Base-by-base conservation (phyloP, 2,888 invertebrate species). In the Acronicta psi region DNA sequence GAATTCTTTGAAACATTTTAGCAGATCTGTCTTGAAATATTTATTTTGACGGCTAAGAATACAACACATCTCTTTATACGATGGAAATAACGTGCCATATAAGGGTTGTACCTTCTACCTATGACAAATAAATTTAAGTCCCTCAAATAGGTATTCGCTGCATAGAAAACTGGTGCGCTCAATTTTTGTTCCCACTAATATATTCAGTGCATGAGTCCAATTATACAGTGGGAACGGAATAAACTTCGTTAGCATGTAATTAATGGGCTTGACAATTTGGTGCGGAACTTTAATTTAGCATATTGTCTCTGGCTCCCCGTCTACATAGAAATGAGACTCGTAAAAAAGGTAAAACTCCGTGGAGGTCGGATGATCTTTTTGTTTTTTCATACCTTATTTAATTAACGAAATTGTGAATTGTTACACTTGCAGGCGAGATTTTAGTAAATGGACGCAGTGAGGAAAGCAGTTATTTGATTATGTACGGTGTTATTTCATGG, bases 211-310 rank as follows among this genome's bases (percentile, higher is more conserved):
- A 87, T 89, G 87, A 80, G 82, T 83, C 82, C 87, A 88, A 89
- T 90, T 77, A 86, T 84, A 79, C 84, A 84, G 84, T 82, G 85
- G 85, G 79, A 82, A 82, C 80, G 84, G 79, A 85, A 88, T 88
- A 86, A 87, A 91, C 86, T 90, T 88, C 85, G 87, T 89, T 88
- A 86, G 86, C 87, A 84, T 88, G 82, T 85, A 86, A 90, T 89
- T 88, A 90, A 88, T 84, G 78, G 80, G 68, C 80, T 79, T 80
- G 81, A 81, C 85, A 86, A 82, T 86, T 84, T 73, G 68, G 73
- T 64, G 74, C 61, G 63, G 70, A 56, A 73, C 76, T 82, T 83
- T 85, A 80, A 84, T 85, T 86, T 85, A 79, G 80, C 76, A 80
- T 80, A 86, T 87, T 87, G 85, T 87, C 80, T 80, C 54, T 61